Evolutionary conservation across 2,888 invertebrate species (phyloP), one percentile per base, ranked within the genome.

Genomic region (Tenthredo distinguenda): DNA sequence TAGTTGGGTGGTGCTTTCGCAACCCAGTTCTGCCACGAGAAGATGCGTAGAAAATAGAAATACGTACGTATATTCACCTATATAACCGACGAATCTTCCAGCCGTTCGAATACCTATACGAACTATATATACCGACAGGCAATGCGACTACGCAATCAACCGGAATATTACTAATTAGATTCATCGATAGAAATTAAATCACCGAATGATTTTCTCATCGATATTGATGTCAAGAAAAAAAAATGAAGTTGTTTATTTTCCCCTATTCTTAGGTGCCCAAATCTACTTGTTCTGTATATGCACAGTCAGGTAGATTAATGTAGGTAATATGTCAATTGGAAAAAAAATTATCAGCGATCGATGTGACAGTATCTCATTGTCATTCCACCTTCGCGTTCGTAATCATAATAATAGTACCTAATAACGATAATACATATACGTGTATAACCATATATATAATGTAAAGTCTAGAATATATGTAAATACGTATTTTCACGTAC

Each of bases 1-100:
- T 47, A 47, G 55, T 77, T n/a, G n/a, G 26, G n/a, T 15, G 50
- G 21, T 62, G 68, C 83, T 83, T 83, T 83, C 83, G 83, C 83
- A 83, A 83, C 83, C 83, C 83, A 83, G 68, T 83, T 55, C 82
- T 21, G 26, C 43, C 62, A 62, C 68, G 18, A 50, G 18, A 43
- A 47, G 65, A 47, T 83, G 68, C 83, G 83, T 83, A 71, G 83
- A 68, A 83, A 83, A 83, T 83, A 83, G 83, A 83, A 68, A 71
- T 83, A 68, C 43, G 34, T 34, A 18, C 55, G 6, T 31, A 9
- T 31, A 9, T 55, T 12, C 5, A 21, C 12, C 21, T 26, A 40
- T 40, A n/a, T 72, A 34, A 55, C 12, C 62, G 26, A 62, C 26
- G 68, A 68, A 68, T 68, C 68, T 68, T 74, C 43, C 74, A 74